Base-by-base conservation (phyloP, 2,113 vertebrate species). In the Neoarius graeffei region DNA sequence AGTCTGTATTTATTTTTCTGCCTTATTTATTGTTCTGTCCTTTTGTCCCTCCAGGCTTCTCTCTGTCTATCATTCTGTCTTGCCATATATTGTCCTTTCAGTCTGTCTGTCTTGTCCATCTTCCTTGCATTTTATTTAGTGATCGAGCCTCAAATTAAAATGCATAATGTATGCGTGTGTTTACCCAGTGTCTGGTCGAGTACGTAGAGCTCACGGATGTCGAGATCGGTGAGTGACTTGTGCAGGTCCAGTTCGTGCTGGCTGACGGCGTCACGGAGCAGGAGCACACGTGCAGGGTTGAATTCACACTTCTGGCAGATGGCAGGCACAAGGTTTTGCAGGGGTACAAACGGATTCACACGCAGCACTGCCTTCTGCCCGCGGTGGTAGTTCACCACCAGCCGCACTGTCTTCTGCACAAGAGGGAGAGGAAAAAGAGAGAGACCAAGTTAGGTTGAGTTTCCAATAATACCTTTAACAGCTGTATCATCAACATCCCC, bases 301-400 rank as follows among this genome's bases (percentile, higher is more conserved):
- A 98, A 97, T 79, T 98, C 98, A 74, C 98, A 99, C 93, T 99
- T 99, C 54, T 97, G 97, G 89, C 98, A 99, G 92, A 99, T 98
- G 92, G 94, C 92, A 0, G 97, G 97, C 73, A 98, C 94, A 90
- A 99, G 94, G 85, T 4, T 95, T 67, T 93, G 93, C 62, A 99
- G 96, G 0, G 98, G 96, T 23, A 96, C 94, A 50, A 96, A 93
- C 0, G 98, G 98, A 93, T 96, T 99, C 88, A 99, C 98, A 17
- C 98, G 96, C 74, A 99, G 93, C 85, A 99, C 97, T 0, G 98
- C 93, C 92, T 99, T 99, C 93, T 99, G 98, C 0, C 95, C 97
- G 86, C 96, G 93, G 89, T 97, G 95, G 93, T 96, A 99, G 93
- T 99, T 99, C 91, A 99, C 97, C 86, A 99, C 96, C 93, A 99